These are phyloP conservation scores for Megalopta genalis DNA, from an alignment of 1,140 invertebrate species.

Conservation along the genomic window DNA sequence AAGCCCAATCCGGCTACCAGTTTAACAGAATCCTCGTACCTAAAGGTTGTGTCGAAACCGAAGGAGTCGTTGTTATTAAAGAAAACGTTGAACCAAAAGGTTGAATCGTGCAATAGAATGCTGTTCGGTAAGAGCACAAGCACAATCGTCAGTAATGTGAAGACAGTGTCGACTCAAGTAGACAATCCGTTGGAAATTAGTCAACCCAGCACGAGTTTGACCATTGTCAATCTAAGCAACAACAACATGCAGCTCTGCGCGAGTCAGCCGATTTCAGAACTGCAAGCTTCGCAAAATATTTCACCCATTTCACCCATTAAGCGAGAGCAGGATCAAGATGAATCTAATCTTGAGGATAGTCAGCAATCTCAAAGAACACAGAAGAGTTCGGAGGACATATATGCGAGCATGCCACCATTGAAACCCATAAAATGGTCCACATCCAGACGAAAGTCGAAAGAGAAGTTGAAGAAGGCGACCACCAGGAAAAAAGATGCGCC, in stretches of 20 bases:
- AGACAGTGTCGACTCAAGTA: slow-evolving; percentile 20
- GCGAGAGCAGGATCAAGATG: not conserved
- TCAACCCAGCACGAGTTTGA: not conserved
- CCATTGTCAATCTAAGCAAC: not conserved
- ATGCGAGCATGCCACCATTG: not conserved
- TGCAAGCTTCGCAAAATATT: not conserved
- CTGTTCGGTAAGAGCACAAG: not conserved
- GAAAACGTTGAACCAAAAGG: not conserved
- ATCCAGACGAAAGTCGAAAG: slow-evolving; percentile 45
- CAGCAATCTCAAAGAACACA: not conserved
- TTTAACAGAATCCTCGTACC: no score
- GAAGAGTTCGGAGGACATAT: not conserved
- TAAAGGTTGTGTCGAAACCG: not conserved
- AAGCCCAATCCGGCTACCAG: not conserved
- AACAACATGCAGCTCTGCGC: not conserved
- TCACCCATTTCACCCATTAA: not conserved
- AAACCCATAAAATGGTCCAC: slow-evolving; percentile 17
- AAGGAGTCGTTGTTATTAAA: not conserved
- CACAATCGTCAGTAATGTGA: slow-evolving; percentile 5
- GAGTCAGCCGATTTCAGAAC: not conserved
- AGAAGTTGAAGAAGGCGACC: slow-evolving; percentile 51
- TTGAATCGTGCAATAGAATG: not conserved
- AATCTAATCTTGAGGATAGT: not conserved
- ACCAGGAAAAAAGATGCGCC: slow-evolving; percentile 44
- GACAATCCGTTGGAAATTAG: not conserved